Base-by-base conservation (phyloP, 2,113 vertebrate species). In the Cynopterus brachyotis region DNA sequence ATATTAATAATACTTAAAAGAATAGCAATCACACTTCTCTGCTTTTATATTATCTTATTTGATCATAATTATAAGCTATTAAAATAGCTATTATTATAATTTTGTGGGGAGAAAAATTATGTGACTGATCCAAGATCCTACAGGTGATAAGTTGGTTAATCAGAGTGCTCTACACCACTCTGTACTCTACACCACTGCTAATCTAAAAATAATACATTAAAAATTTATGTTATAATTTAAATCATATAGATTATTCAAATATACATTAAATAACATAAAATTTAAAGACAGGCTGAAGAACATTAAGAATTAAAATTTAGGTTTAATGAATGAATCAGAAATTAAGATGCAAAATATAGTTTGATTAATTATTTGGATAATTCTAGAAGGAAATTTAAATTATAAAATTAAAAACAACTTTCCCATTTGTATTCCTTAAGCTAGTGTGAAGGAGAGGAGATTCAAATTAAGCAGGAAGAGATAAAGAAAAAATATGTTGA, bases 331-430 rank as follows among this genome's bases (percentile, higher is more conserved):
- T 73, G 6, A 6, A 30, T 90, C 32, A 83, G 69, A 90, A 87
- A 75, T 72, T 85, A 47, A 83, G 93, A 9, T 85, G 7, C 5
- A 91, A 88, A 35, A 90, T 92, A 42, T 86, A 75, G 87, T n/a
- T 92, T 2, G 17, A 28, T 66, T 37, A 94, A 60, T 82, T n/a
- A 59, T 86, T 67, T 95, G 55, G n/a, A n/a, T 40, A 75, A 85
- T 19, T 83, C 57, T 6, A 37, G 20, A 79, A 87, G n/a, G 22
- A 84, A 69, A 50, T 75, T 92, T 67, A 84, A 88, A 84, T 80
- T 69, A 76, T 78, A 89, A 93, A 88, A 67, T 42, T 24, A 40
- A 91, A 88, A 89, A 55, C 5, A 59, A 17, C 78, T 64, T 80
- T 28, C 10, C 35, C 26, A 55, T 73, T 84, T 88, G 10, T 66